phyloP scores from a whole-genome alignment of 1,140 invertebrate species.

The Drosophila parabipectinata region DNA sequence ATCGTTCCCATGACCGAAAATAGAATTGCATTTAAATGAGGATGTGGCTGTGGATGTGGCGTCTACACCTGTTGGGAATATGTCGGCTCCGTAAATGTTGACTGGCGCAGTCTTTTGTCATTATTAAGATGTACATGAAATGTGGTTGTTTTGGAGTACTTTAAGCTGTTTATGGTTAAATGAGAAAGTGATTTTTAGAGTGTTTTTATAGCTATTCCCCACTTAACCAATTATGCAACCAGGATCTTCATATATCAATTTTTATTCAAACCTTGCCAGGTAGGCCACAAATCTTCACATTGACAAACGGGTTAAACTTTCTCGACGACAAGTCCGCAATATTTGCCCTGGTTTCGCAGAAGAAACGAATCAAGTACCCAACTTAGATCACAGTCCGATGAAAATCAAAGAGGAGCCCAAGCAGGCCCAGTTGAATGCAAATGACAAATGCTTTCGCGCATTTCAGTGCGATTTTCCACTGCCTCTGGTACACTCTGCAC shows the following conservation, averaged over 20 bases:
- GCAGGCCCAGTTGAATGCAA: conserved; percentile 45
- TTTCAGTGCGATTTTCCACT: conserved; percentile 43
- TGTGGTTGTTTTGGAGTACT: conserved; percentile 5
- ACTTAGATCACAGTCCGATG: conserved; percentile 9
- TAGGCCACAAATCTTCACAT: conserved; percentile 53
- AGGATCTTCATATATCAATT: conserved; percentile 67
- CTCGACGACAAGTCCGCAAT: conserved; percentile 49
- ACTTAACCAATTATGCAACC: conserved; percentile 19
- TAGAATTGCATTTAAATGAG: conserved; percentile 36
- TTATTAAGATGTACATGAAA: conserved; percentile 22
- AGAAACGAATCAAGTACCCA: conserved; percentile 6
- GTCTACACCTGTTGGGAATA: conserved; percentile 75
- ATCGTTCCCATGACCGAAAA: conserved; percentile 46
- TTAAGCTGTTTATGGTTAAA: conserved; percentile 1
- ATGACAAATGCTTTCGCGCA: conserved; percentile 45
- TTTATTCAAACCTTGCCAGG: conserved; percentile 23
- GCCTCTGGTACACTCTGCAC: conserved; percentile 9
- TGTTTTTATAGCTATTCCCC: background rate
- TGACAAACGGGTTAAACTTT: conserved; percentile 71
- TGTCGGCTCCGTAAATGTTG: conserved; percentile 50
- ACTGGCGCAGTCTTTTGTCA: conserved; percentile 23
- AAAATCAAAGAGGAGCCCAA: conserved; percentile 45
- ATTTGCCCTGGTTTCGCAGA: conserved; percentile 70
- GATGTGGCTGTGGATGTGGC: conserved; percentile 26
- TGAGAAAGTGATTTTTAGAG: background rate